Evolutionary conservation across 2,797 vertebrate genomes (phyloP), one percentile per base, ranked within the genome.

Genomic region (Pantherophis alleghaniensis): DNA sequence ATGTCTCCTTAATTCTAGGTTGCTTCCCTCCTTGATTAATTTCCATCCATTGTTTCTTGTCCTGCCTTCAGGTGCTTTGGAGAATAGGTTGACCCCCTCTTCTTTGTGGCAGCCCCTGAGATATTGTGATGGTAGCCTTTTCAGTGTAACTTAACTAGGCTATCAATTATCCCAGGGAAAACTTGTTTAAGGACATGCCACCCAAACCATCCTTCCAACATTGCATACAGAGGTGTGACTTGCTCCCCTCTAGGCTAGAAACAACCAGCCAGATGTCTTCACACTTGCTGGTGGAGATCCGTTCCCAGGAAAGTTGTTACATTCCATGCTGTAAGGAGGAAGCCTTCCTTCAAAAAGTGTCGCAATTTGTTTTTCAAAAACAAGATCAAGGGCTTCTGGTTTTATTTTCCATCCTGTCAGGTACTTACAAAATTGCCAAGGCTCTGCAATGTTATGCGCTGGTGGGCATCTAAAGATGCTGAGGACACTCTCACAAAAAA

Each of bases 81-180:
- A 16, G 14, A 69, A 69, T 16, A 32, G n/a, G 0, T 37, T 37
- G 66, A 20, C 2, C 7, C 3, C 61, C 6, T 9, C 69, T 74
- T 74, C 69, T 74, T 74, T 18, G 32, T 74, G 69, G 69, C 69
- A 74, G 69, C 32, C 69, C 69, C 2, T 7, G 3, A 32, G 13
- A 32, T 18, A 74, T 18, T 32, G 92, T 2, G 91, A 74, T 13
- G 53, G 26, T 5, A 87, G 79, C 92, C 91, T 32, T 90, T 66
- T 88, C 51, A 89, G 51, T 86, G 56, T 3, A 87, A 86, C 92
- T 94, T 94, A 90, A 90, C 79, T 91, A 94, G 90, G 94, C 79
- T 95, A 96, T 96, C 95, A 92, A 97, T 95, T 94, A 96, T 63
- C 96, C 69, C 87, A 92, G 0, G 12, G 93, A 92, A 95, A 96